Base-by-base conservation (phyloP, 2,888 invertebrate genomes). In the Choreutis nemorana region DNA sequence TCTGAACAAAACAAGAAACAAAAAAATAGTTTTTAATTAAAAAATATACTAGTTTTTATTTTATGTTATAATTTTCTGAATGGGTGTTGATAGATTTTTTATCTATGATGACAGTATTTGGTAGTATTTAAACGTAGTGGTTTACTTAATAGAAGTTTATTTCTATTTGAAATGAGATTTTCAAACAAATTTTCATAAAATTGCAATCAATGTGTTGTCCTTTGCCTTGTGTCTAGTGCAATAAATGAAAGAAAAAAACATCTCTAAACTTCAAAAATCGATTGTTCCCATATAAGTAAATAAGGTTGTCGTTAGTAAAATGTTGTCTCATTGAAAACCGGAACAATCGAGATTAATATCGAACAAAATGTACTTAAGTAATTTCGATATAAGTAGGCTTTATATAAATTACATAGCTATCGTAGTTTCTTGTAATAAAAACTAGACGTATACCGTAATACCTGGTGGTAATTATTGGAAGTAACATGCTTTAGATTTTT, bases 321-420 rank as follows among this genome's bases (percentile, higher is more conserved):
- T 49, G 51, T 56, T 64, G 64, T 63, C 62, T 60, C 63, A 66
- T 62, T 59, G 63, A 51, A 59, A 58, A 52, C 55, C 42, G 52
- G 46, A 56, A 53, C 13, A 59, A 63, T 65, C 64, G 63, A 66
- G 60, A 60, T 53, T 53, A 53, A 62, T 67, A 70, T 72, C 64
- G 70, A 77, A 73, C 71, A 75, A 72, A 71, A 72, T 72, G 78
- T 78, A 78, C 78, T 77, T 78, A 78, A 77, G 71, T 71, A 71
- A 73, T 56, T 55, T 73, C 58, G 66, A 60, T 65, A 56, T 75
- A 73, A 70, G 72, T 77, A 77, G 70, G 77, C 77, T 78, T 78
- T 73, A 75, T 73, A 75, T 75, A 67, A 71, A 70, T 72, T 63
- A 70, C 75, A 60, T 78, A 75, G 72, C 58, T 71, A 70, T 67